These are phyloP conservation scores for Gibbula magus DNA, from an alignment of 2,888 invertebrate genomes.

Conservation along the genomic window DNA sequence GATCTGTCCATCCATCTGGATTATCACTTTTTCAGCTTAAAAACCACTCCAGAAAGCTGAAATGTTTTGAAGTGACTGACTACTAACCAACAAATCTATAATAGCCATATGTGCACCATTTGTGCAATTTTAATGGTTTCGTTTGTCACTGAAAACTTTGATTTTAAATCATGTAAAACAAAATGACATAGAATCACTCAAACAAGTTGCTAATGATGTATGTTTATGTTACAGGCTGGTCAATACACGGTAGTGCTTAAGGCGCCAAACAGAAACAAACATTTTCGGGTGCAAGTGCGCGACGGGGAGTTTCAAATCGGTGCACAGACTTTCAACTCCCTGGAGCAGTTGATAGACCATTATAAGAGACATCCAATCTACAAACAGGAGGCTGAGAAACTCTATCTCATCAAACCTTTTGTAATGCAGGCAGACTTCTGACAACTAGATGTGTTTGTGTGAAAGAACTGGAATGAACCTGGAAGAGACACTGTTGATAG, in stretches of 20 bases:
- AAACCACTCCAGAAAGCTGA: too few species aligned
- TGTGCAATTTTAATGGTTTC: too few species aligned
- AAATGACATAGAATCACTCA: too few species aligned
- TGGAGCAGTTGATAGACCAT: constrained; percentile 97
- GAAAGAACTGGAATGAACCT: not conserved
- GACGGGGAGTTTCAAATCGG: constrained; percentile 94
- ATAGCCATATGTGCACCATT: too few species aligned
- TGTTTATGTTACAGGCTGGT: constrained; percentile 85
- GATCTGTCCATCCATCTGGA: too few species aligned
- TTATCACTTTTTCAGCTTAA: too few species aligned
- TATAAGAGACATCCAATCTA: constrained; percentile 99
- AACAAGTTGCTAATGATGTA: not conserved
- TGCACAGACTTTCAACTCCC: constrained; percentile 95
- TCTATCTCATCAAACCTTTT: constrained; percentile 95
- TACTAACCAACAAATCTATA: too few species aligned
- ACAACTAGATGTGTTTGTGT: constrained; percentile 17
- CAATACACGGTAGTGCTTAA: constrained; percentile 98
- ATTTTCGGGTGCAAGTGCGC: constrained; percentile 95
- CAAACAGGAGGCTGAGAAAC: constrained; percentile 90
- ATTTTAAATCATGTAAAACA: too few species aligned
- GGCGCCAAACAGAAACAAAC: constrained; percentile 98
- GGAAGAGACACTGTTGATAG: not conserved
- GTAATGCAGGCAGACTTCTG: constrained; percentile 64
- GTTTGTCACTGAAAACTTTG: too few species aligned
- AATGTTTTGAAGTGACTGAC: too few species aligned